Evolutionary conservation across 2,113 vertebrate genomes (phyloP), one percentile per base, ranked within the genome.

Genomic region (Urocitellus parryii): DNA sequence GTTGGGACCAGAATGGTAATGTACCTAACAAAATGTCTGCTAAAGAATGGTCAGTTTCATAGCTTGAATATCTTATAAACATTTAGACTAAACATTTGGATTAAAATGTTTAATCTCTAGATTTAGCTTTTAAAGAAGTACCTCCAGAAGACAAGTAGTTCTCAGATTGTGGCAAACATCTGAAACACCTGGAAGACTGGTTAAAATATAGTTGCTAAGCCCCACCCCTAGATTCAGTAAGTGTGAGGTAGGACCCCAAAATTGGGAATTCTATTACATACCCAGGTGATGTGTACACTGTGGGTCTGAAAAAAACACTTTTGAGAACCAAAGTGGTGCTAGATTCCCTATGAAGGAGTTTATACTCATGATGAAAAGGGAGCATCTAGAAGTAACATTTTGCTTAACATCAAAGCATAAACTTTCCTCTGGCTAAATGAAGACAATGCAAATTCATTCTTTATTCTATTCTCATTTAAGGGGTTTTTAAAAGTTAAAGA

Each of bases 381-480:
- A 83, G 34, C 20, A 61, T 2, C 34, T 51, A 68, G 37, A 79
- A 56, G 39, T 67, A 78, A 91, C 34, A 29, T 90, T 93, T 79
- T 95, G 70, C 67, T 85, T 80, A 65, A 67, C 9, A n/a, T 85
- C 70, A 88, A 92, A 96, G 48, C n/a, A 16, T 74, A 45, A 78
- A 25, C 32, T 93, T 90, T 76, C 80, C 82, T 90, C 87, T 73
- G 79, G 53, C n/a, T 88, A 80, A 42, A 24, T 29, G 24, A 63
- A 67, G 42, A 87, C 8, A 87, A 88, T 61, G 11, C 29, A 72
- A 70, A 68, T 90, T 95, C 45, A 79, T 74, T 91, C 51, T 88
- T 53, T 70, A 39, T 80, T 90, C 45, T 73, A 39, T 93, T 81
- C 42, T 94, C 68, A 68, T 79, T 79, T 70, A 92, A 70, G 24